phyloP scores from a whole-genome alignment of 2,888 invertebrate species.

The Anoplius nigerrimus region DNA sequence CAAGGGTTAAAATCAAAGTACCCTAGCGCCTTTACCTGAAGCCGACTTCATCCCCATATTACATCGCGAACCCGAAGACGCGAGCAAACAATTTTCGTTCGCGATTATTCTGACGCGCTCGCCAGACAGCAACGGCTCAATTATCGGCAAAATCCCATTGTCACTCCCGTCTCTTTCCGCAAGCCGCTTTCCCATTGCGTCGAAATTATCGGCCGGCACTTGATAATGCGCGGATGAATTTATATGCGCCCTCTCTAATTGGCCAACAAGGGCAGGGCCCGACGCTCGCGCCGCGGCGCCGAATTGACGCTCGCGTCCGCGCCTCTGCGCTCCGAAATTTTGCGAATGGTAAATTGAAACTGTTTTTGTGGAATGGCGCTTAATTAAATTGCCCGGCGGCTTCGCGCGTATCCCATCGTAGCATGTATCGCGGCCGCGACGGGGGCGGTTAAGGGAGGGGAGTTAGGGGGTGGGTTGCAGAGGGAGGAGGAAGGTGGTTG shows the following conservation, averaged over 20 bases:
- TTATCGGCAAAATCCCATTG: constrained; percentile 13
- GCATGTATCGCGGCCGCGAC: constrained; percentile 11
- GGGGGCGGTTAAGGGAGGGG: constrained; percentile 2
- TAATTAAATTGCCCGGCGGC: constrained; percentile 54
- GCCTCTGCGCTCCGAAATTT: constrained; percentile 26
- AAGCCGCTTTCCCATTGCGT: neutral
- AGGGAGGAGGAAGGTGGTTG: neutral
- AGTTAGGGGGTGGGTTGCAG: neutral
- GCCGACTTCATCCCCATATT: too few species aligned
- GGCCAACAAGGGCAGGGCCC: constrained; percentile 13
- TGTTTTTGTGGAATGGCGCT: constrained; percentile 44
- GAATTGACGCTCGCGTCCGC: constrained; percentile 11
- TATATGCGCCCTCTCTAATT: constrained; percentile 21
- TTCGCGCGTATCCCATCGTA: constrained; percentile 12
- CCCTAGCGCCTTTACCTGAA: too few species aligned
- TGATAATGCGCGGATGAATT: neutral
- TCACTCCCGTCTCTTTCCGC: neutral
- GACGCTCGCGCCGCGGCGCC: constrained; percentile 14
- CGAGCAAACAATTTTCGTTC: too few species aligned
- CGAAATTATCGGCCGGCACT: constrained; percentile 29
- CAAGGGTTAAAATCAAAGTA: too few species aligned
- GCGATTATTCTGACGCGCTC: too few species aligned
- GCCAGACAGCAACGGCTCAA: constrained; percentile 17
- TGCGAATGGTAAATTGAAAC: constrained; percentile 48
- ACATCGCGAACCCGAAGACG: too few species aligned